phyloP scores from a whole-genome alignment of 2,113 vertebrate genomes.

The Zosterops lateralis region DNA sequence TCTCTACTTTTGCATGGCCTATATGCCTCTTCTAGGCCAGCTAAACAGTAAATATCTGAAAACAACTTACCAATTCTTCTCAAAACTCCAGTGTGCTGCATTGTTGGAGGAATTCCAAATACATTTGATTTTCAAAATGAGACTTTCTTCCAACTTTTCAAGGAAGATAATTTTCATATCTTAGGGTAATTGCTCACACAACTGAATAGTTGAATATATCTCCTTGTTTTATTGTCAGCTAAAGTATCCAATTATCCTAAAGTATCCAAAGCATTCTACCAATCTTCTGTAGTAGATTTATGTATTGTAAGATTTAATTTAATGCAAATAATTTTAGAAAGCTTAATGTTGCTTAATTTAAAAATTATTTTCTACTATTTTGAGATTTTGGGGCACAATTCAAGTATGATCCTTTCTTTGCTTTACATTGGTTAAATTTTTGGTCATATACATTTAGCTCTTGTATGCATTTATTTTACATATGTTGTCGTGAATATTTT shows the following conservation, averaged over 20 bases:
- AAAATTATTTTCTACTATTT: neutral
- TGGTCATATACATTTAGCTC: neutral
- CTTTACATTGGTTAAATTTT: neutral
- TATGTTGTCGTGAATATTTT: neutral
- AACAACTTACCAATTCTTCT: neutral
- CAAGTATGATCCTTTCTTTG: neutral
- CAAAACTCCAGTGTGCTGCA: neutral
- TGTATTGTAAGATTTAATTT: neutral
- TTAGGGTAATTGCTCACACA: neutral
- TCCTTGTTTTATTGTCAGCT: neutral
- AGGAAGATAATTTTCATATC: neutral
- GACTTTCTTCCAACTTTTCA: neutral
- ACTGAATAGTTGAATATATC: neutral
- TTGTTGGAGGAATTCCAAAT: neutral
- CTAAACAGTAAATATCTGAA: neutral
- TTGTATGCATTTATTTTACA: neutral
- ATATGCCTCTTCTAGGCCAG: neutral
- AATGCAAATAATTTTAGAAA: neutral
- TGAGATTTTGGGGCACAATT: neutral
- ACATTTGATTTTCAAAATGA: neutral
- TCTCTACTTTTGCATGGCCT: neutral
- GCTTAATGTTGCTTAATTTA: neutral
- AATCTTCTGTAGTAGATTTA: neutral
- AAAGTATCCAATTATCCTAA: neutral
- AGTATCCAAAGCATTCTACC: neutral